These are phyloP conservation scores for Hyposoter dolosus DNA, from an alignment of 2,888 invertebrate species.

Conservation along the genomic window DNA sequence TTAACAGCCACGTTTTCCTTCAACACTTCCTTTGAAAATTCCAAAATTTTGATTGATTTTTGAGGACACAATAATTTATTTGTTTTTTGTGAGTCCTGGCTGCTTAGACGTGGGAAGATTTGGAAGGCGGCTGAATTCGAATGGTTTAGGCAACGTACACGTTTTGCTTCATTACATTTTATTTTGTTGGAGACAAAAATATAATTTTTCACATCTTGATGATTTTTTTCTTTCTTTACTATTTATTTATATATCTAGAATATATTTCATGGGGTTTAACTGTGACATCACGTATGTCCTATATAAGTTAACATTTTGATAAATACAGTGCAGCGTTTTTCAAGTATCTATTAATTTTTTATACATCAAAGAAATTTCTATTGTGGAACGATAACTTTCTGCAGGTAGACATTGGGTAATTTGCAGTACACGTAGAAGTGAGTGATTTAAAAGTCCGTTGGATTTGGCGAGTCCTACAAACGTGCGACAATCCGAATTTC, in stretches of 20 bases:
- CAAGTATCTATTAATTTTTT: slow-evolving; percentile 29
- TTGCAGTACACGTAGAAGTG: slow-evolving; percentile 3
- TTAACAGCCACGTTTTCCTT: too few relatives aligned
- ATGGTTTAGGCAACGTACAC: neutral
- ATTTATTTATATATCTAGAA: slow-evolving; percentile 16
- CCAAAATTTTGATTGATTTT: too few relatives aligned
- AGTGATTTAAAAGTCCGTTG: slow-evolving; percentile 20
- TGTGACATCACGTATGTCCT: neutral
- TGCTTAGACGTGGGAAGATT: too few relatives aligned
- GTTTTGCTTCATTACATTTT: slow-evolving; percentile 51
- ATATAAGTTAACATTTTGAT: slow-evolving; percentile 30
- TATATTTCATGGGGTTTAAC: neutral
- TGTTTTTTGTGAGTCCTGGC: too few relatives aligned
- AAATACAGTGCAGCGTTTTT: neutral
- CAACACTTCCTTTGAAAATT: too few relatives aligned
- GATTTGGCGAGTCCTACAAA: slow-evolving; percentile 21
- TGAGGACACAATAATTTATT: too few relatives aligned
- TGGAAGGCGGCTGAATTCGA: neutral
- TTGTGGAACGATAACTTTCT: slow-evolving; percentile 2
- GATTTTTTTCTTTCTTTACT: neutral
- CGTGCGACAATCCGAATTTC: slow-evolving; percentile 8
- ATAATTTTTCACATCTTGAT: slow-evolving; percentile 49
- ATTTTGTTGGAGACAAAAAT: slow-evolving; percentile 58
- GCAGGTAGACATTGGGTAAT: slow-evolving; percentile 14
- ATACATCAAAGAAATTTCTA: slow-evolving; percentile 31